Evolutionary conservation across 2,113 vertebrate genomes (phyloP).

Genomic region (Paradoxurus hermaphroditus): DNA sequence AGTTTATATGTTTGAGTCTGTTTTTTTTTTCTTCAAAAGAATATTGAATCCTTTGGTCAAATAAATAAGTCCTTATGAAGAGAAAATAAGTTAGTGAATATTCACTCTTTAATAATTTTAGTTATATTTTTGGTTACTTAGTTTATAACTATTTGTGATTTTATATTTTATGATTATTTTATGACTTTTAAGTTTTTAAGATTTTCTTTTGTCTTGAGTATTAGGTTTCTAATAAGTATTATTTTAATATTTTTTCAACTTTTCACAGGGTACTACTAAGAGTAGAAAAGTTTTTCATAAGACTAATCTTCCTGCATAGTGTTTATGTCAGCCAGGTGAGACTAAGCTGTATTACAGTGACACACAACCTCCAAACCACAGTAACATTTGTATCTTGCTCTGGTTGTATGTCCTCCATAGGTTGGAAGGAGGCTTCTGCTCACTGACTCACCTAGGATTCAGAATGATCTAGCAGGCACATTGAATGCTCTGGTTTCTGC

Average conservation of each 20-base stretch:
- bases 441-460: neutral
- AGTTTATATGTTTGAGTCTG: neutral
- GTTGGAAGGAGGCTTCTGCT: neutral
- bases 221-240: neutral
- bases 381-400: neutral
- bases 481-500: neutral
- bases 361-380: neutral
- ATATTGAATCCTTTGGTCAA: neutral
- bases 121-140: neutral
- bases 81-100: neutral
- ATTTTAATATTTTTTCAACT: neutral
- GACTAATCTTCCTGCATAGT: neutral
- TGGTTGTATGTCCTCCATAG: neutral
- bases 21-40: neutral
- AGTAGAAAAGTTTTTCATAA: neutral
- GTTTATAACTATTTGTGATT: neutral
- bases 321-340: neutral
- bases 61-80: neutral
- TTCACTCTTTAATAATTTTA: neutral
- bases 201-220: neutral
- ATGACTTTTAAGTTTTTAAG: neutral
- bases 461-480: neutral
- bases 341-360: neutral
- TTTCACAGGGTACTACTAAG: neutral
- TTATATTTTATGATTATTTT: constrained; percentile 21